phyloP scores from a whole-genome alignment of 1,140 invertebrate genomes.

The Planococcus citri region DNA sequence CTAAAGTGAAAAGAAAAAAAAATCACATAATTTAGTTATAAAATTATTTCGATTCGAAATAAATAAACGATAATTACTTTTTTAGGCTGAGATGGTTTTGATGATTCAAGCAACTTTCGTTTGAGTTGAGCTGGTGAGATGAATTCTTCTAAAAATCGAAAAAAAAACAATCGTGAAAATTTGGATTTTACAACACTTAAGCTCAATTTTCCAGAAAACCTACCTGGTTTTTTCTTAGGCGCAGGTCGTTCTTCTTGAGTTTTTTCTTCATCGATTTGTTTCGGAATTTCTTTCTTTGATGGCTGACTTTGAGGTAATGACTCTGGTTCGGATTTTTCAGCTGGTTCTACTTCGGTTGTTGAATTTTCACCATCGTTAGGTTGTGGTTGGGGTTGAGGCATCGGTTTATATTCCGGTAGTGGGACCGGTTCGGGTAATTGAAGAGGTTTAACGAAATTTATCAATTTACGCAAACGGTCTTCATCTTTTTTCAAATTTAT shows the following conservation, averaged over 20 bases:
- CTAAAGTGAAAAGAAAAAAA: constrained; percentile 11
- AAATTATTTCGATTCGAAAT: neutral
- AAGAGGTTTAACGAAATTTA: constrained; percentile 65
- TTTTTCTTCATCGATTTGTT: too few species aligned
- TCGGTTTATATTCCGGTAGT: constrained; percentile 17
- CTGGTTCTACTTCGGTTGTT: neutral
- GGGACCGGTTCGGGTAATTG: constrained; percentile 42
- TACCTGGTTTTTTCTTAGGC: too few species aligned
- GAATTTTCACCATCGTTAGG: neutral
- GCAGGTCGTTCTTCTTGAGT: too few species aligned
- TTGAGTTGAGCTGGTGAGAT: neutral
- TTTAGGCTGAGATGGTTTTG: neutral
- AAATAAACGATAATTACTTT: neutral
- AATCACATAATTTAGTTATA: neutral
- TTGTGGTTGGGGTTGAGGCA: too few species aligned
- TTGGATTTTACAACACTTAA: too few species aligned
- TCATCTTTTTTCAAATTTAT: constrained; percentile 52
- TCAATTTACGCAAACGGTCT: constrained; percentile 49
- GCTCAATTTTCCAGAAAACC: too few species aligned
- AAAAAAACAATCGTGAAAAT: too few species aligned
- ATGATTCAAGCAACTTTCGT: neutral
- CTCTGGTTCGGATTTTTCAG: too few species aligned
- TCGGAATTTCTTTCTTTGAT: too few species aligned
- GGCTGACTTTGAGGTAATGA: too few species aligned
- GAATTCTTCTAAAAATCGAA: neutral